Conservation (phyloP, 2,113 vertebrate species). For the Daubentonia madagascariensis region DNA sequence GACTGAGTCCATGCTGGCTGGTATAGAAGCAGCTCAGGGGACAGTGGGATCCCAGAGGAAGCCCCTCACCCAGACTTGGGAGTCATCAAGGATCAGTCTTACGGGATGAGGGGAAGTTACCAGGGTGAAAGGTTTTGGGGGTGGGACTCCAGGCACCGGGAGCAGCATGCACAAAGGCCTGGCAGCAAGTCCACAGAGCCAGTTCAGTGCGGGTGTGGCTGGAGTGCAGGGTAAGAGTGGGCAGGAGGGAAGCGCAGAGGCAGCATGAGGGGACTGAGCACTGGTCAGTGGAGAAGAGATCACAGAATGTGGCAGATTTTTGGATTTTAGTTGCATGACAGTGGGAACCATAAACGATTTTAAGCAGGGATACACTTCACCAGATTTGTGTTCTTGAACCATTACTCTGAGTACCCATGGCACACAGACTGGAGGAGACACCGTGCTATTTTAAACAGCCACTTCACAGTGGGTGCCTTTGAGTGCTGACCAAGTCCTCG, state of each 20-base stretch:
- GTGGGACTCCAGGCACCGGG: background rate
- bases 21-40: background rate
- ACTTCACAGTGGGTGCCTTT: background rate
- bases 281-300: background rate
- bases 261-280: background rate
- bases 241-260: background rate
- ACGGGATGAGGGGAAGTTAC: background rate
- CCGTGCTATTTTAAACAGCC: background rate
- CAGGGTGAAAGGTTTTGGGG: background rate
- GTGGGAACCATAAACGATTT: background rate
- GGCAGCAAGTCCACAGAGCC: background rate
- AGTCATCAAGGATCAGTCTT: background rate
- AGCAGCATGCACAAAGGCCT: background rate
- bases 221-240: too few species aligned
- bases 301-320: fast-evolving
- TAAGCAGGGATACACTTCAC: background rate
- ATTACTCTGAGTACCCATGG: background rate
- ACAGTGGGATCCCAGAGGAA: background rate
- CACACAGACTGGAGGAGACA: background rate
- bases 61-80: background rate
- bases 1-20: background rate
- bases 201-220: background rate
- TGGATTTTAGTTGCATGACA: background rate
- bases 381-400: background rate
- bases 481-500: background rate